Conservation (phyloP, 2,797 vertebrate genomes). For the Caiman crocodilus region DNA sequence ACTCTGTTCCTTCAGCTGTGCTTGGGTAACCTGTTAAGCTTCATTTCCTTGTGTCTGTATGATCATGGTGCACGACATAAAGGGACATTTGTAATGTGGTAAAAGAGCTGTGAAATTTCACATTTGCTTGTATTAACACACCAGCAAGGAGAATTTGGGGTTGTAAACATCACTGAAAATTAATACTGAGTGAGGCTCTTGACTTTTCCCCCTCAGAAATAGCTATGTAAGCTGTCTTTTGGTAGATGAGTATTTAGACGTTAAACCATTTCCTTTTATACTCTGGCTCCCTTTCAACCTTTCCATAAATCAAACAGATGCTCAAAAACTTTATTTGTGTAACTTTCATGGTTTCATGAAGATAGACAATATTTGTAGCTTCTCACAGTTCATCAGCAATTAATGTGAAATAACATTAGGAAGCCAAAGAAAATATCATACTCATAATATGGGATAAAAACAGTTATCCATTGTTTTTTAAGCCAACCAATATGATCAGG, state of each 20-base stretch:
- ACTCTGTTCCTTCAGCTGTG: constrained; percentile 48
- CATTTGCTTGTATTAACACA: constrained; percentile 36
- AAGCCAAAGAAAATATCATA: background rate
- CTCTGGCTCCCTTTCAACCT: constrained; percentile 28
- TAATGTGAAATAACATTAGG: background rate
- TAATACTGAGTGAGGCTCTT: background rate
- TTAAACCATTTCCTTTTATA: constrained; percentile 54
- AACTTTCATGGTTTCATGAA: constrained; percentile 11
- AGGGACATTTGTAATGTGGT: constrained; percentile 5
- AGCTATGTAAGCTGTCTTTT: constrained; percentile 6
- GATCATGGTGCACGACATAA: constrained; percentile 31
- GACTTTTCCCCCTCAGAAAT: background rate
- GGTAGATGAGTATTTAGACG: constrained; percentile 29
- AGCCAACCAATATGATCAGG: background rate
- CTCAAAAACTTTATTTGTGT: constrained; percentile 36
- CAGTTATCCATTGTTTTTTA: background rate
- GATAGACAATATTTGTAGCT: background rate
- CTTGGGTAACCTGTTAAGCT: constrained; percentile 59
- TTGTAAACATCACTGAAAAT: background rate
- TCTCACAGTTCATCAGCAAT: background rate
- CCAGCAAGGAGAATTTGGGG: background rate
- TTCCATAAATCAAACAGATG: constrained; percentile 28
- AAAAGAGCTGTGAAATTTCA: constrained; percentile 42
- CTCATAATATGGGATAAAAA: background rate
- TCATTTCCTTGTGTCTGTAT: constrained; percentile 47